These are phyloP conservation scores for Paramisgurnus dabryanus DNA, from an alignment of 2,113 vertebrate genomes.

Conservation along the genomic window DNA sequence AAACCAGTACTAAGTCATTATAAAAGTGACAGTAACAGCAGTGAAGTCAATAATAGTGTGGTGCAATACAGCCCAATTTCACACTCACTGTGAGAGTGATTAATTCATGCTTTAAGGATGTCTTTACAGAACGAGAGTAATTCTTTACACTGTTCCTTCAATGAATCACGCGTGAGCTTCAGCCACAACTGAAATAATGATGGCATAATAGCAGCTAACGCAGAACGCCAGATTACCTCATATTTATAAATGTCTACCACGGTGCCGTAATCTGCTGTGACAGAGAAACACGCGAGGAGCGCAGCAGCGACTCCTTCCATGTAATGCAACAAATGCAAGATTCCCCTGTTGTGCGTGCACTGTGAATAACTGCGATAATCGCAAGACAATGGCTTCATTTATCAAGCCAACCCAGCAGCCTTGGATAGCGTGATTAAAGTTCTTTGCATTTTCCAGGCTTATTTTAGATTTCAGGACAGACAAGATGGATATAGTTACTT, in stretches of 20 bases:
- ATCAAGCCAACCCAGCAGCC: slow-evolving; percentile 64
- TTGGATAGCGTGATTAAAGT: slow-evolving; percentile 60
- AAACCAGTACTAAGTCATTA: background rate
- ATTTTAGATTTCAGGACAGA: slow-evolving; percentile 49
- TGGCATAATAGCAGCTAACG: slow-evolving; percentile 73
- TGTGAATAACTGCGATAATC: slow-evolving; percentile 78
- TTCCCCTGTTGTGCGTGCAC: slow-evolving; percentile 64
- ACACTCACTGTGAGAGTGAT: slow-evolving; percentile 56
- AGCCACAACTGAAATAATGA: slow-evolving; percentile 70
- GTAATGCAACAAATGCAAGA: slow-evolving; percentile 73
- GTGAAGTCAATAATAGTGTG: slow-evolving; percentile 14
- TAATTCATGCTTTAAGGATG: slow-evolving; percentile 65
- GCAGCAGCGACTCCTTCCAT: slow-evolving; percentile 67
- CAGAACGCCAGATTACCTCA: slow-evolving; percentile 67
- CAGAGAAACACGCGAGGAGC: slow-evolving; percentile 64
- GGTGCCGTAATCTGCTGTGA: slow-evolving; percentile 68
- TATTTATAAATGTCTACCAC: slow-evolving; percentile 74
- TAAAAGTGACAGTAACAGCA: too few species aligned
- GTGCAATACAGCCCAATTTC: slow-evolving; percentile 60
- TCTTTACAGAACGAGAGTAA: slow-evolving; percentile 65
- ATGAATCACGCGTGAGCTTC: slow-evolving; percentile 69
- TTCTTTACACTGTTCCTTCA: slow-evolving; percentile 67
- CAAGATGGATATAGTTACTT: background rate
- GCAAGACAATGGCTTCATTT: slow-evolving; percentile 76
- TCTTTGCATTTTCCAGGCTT: slow-evolving; percentile 59